phyloP scores from a whole-genome alignment of 2,113 vertebrate species.

The Triplophysa siluroides region DNA sequence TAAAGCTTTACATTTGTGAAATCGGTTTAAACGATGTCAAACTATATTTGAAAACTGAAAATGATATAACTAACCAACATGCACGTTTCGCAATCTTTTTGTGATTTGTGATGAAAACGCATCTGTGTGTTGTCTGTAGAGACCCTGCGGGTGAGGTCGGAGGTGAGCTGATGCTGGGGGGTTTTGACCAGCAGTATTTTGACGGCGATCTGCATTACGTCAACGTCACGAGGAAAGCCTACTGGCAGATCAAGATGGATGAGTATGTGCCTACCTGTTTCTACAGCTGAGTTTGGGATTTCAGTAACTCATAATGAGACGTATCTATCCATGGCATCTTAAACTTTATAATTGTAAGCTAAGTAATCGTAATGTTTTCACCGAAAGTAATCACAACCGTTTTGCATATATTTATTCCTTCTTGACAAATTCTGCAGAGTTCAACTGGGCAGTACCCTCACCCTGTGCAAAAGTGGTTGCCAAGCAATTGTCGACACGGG shows the following conservation, averaged over 20 bases:
- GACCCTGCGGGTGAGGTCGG: constrained; percentile 67
- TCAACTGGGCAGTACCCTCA: constrained; percentile 73
- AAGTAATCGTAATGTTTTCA: no score
- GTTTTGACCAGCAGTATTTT: constrained; percentile 76
- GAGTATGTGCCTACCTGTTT: constrained; percentile 66
- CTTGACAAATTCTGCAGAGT: constrained; percentile 65
- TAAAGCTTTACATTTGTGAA: no score
- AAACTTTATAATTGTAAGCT: no score
- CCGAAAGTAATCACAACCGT: no score
- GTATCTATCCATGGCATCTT: no score
- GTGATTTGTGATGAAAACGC: background rate
- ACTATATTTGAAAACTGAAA: no score
- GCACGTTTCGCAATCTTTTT: no score
- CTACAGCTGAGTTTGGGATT: background rate
- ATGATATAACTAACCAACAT: no score
- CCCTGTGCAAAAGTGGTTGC: constrained; percentile 80
- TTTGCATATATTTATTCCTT: background rate
- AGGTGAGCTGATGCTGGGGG: constrained; percentile 84
- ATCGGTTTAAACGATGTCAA: no score
- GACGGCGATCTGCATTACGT: constrained; percentile 83
- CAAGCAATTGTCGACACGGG: constrained; percentile 85
- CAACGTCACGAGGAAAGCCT: constrained; percentile 81
- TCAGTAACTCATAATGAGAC: background rate
- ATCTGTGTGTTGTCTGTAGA: constrained; percentile 56
- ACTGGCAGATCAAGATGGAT: constrained; percentile 84